Base-by-base conservation (phyloP, 1,140 invertebrate species). In the Leucophenga varia region DNA sequence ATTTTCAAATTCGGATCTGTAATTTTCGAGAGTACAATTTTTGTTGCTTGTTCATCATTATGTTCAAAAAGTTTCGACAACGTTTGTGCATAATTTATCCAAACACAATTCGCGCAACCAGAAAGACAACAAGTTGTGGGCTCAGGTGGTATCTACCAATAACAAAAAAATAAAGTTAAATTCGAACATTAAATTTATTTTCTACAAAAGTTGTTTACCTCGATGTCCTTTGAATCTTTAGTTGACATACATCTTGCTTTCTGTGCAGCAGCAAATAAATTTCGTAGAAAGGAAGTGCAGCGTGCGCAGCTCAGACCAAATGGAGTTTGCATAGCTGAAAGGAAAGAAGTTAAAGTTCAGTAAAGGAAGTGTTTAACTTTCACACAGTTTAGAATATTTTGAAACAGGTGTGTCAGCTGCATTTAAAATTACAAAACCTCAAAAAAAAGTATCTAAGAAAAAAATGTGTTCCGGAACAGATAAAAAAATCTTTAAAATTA, bases 101-200 rank as follows among this genome's bases (percentile, higher is more conserved):
- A 98, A 12, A 97, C 94, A 76, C 95, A 98, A 71, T 97, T 96
- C 1, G 86, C 79, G 79, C 95, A 97, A 1, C 93, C 94, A 3
- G 90, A 93, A 84, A 90, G 90, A 57, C 95, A 98, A 74, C 95
- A 98, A 25, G 80, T 88, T 2, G 86, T 90, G 2, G 92, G 92
- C 52, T 82, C 81, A 42, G 81, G 77, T 1, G 84, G 84, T 13
- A 80, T 44, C 57, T 77, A n/a, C 1, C 1, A 7, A 9, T 14
- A 41, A 30, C 20, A 57, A 13, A 41, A 25, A 37, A 25, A 32
- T 19, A 57, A 39, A 30, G 21, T 22, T 47, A 39, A 48, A 22
- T 38, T 14, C 10, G 22, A 25, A 25, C 22, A 25, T 25, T 6
- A 6, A 25, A 25, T 25, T 25, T 25, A 25, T 5, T 6, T 25